Base-by-base conservation (phyloP, 2,888 invertebrate genomes). In the Volucella zonaria region DNA sequence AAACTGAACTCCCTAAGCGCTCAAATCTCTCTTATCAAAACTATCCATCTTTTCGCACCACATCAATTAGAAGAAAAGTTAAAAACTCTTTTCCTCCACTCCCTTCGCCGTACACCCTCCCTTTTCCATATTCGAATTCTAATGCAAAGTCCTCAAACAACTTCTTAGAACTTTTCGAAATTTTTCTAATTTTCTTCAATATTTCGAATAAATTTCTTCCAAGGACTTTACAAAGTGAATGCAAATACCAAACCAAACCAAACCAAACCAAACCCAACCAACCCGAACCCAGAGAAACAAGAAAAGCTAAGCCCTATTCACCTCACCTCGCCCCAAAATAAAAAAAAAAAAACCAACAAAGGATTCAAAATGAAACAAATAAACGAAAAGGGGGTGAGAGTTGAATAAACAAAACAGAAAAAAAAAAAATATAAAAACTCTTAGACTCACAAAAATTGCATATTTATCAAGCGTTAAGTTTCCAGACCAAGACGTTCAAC, bases 381-480 rank as follows among this genome's bases (percentile, higher is more conserved):
- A 18, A 62, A 62, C 18, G 61, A 54, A 54, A 14, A 4, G n/a
- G 45, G 18, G 10, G n/a, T 15, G 31, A 15, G 45, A 15, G 45
- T 11, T 49, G 49, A 47, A 11, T 11, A 31, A 31, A 31, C 31
- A 31, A 31, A 31, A 15, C 15, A 8, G 3, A n/a, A 74, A 64
- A 42, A 78, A 82, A 58, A 58, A 52, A 74, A n/a, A n/a, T n/a
- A 64, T 64, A 74, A 59, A 59, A 3, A 14, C 18, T 54, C 68
- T n/a, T 38, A 66, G 42, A 38, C 12, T 75, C 59, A 59, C 15
- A 58, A 51, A 49, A 78, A 67, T 73, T 83, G 70, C 61, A 61
- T 71, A 79, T 75, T 79, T 83, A 75, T 75, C 79, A 75, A 83
- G 75, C 79, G 75, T 71, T 79, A 83, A 79, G 80, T 80, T 79